Evolutionary conservation across 2,888 invertebrate species (phyloP).

Genomic region (Drosophila robusta): DNA sequence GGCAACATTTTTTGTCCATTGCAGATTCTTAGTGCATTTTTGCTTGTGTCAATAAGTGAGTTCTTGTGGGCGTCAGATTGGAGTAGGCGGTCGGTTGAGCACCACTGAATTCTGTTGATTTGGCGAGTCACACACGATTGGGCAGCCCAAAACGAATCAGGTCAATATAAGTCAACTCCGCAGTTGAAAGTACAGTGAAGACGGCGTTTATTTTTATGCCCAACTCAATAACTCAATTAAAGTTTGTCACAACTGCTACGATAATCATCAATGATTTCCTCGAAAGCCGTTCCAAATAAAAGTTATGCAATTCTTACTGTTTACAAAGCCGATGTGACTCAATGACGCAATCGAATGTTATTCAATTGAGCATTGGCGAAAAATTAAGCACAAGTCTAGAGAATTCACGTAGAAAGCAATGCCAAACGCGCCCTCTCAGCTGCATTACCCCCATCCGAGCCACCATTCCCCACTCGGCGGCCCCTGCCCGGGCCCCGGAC

Average conservation of each 20-base stretch:
- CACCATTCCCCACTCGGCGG: background rate
- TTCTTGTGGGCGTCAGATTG: slow-evolving; percentile 4
- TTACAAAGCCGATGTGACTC: slow-evolving; percentile 35
- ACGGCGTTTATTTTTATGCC: slow-evolving; percentile 1
- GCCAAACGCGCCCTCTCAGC: slow-evolving; percentile 42
- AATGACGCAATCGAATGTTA: slow-evolving; percentile 68
- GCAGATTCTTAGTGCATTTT: slow-evolving; percentile 56
- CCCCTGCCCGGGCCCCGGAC: background rate
- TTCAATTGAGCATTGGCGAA: slow-evolving; percentile 77
- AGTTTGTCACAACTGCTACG: slow-evolving; percentile 32
- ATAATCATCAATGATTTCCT: slow-evolving; percentile 18
- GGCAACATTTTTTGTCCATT: slow-evolving; percentile 37
- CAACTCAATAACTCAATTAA: slow-evolving; percentile 25
- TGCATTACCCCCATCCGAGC: slow-evolving; percentile 10
- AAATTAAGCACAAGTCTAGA: slow-evolving; percentile 67
- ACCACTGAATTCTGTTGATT: slow-evolving; percentile 44
- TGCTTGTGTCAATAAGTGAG: slow-evolving; percentile 44
- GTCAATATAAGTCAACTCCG: slow-evolving; percentile 1
- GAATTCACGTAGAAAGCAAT: slow-evolving; percentile 52
- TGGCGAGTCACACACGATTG: slow-evolving; percentile 36
- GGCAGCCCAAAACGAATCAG: background rate
- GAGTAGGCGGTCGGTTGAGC: slow-evolving; percentile 46
- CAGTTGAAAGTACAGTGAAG: background rate
- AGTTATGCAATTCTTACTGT: slow-evolving; percentile 32
- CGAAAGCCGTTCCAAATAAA: slow-evolving; percentile 45